A percentile compares a stretch with the other conserved stretches of the same genome.
These are phyloP conservation scores for Panagrolaimus sp. DNA, from an alignment of 1,140 invertebrate genomes.

Conservation along the genomic window DNA sequence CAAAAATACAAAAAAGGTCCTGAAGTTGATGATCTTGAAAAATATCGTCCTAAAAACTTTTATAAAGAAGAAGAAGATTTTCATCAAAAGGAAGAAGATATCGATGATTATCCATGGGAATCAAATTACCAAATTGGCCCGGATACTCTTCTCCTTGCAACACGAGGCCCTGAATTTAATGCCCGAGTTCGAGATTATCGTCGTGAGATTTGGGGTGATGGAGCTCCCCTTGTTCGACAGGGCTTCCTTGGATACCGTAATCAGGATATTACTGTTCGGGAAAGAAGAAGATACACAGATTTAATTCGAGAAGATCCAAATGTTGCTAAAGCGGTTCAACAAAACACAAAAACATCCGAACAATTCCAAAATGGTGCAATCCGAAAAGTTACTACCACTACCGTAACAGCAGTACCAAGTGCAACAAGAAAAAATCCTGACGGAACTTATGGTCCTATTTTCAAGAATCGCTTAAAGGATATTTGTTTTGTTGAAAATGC, in stretches of 20 bases:
- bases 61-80: slow-evolving; percentile 52
- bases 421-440: slow-evolving; percentile 50
- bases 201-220: slow-evolving; percentile 53
- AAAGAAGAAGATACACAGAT: slow-evolving; percentile 52
- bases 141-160: slow-evolving; percentile 84
- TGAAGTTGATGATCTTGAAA: slow-evolving; percentile 53
- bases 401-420: slow-evolving; percentile 48
- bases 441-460: slow-evolving; percentile 61
- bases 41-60: slow-evolving; percentile 55
- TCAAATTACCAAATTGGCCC: slow-evolving; percentile 74
- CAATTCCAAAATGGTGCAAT: slow-evolving; percentile 33
- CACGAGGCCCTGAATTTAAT: slow-evolving; percentile 82
- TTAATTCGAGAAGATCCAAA: slow-evolving; percentile 41
- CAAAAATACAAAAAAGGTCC: slow-evolving; percentile 23
- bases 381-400: slow-evolving; percentile 37
- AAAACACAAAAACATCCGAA: slow-evolving; percentile 28
- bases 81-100: slow-evolving; percentile 44
- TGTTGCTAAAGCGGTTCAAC: slow-evolving; percentile 48
- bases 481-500: slow-evolving; percentile 74
- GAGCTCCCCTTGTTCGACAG: slow-evolving; percentile 48
- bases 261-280: slow-evolving; percentile 54
- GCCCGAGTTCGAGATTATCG: slow-evolving; percentile 57
- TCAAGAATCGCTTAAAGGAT: slow-evolving; percentile 64
- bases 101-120: slow-evolving; percentile 58
- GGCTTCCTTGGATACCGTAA: slow-evolving; percentile 54